Percentiles rank a stretch among this genome's conserved stretches.
These are phyloP conservation scores for Ascidia mentula DNA, from an alignment of 23 tunicate genomes.

Conservation along the genomic window DNA sequence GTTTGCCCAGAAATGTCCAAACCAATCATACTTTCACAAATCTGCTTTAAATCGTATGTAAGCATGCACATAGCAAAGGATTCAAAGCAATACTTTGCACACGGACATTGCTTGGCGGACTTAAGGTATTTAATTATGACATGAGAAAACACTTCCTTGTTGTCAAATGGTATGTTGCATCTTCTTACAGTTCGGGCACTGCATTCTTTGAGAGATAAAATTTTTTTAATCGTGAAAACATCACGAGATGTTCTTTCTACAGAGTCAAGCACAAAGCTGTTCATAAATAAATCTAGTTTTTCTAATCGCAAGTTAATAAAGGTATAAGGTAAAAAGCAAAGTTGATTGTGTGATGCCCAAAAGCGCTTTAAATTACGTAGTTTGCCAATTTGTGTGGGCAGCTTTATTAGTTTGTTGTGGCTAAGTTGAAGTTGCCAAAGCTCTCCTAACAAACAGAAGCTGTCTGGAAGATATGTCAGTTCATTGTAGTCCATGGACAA, in stretches of 20 bases:
- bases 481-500: conserved; percentile 26
- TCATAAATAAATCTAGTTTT: conserved; percentile 29
- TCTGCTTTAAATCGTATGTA: not conserved
- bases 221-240: not conserved
- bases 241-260: not conserved
- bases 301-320: conserved; percentile 6
- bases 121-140: conserved; percentile 25
- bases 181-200: conserved; percentile 29
- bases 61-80: not conserved
- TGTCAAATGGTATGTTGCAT: conserved; percentile 16
- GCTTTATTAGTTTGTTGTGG: conserved; percentile 21
- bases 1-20: conserved; percentile 5
- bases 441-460: conserved; percentile 22
- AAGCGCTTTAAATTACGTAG: conserved; percentile 28
- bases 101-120: conserved; percentile 16
- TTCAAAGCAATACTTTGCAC: conserved; percentile 32
- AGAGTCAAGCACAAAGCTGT: conserved; percentile 5
- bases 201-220: conserved; percentile 29
- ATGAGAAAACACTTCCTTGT: conserved; percentile 12
- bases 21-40: conserved; percentile 4
- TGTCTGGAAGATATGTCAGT: conserved; percentile 22
- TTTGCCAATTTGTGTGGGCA: conserved; percentile 42
- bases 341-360: conserved; percentile 28
- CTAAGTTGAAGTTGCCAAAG: conserved; percentile 39
- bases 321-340: conserved; percentile 30